These are phyloP conservation scores for Chirona hameri DNA, from an alignment of 2,888 invertebrate genomes.

Conservation along the genomic window DNA sequence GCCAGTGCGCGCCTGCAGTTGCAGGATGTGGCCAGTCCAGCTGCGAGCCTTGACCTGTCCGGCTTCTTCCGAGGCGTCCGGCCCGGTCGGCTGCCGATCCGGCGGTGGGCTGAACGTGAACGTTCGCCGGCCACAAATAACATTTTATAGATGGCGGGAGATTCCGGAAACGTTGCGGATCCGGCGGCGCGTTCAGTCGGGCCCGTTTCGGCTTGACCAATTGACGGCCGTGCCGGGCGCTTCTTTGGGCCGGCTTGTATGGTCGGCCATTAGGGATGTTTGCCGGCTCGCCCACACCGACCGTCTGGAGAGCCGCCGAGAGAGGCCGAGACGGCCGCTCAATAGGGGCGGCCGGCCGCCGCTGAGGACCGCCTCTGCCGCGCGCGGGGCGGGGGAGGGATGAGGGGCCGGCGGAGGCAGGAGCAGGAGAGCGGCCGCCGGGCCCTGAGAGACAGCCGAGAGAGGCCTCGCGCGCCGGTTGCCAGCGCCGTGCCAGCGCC, in stretches of 20 bases:
- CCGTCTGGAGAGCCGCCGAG: neutral
- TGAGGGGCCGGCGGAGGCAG: no score
- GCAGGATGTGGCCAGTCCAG: no score
- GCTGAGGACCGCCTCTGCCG: neutral
- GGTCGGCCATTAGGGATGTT: conserved; percentile 2
- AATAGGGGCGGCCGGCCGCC: neutral
- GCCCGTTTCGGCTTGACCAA: neutral
- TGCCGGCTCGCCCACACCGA: neutral
- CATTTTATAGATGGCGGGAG: neutral
- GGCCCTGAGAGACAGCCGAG: neutral
- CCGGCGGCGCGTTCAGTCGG: neutral
- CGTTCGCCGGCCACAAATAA: neutral
- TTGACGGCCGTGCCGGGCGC: neutral
- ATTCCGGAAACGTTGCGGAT: neutral
- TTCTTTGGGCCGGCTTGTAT: neutral
- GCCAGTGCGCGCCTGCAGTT: no score
- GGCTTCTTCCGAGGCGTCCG: no score
- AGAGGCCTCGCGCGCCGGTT: no score
- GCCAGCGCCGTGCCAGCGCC: no score
- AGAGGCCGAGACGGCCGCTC: neutral
- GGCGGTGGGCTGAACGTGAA: no score
- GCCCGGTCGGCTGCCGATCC: no score
- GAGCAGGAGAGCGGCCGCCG: neutral
- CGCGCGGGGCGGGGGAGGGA: neutral
- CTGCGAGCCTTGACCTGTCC: no score